Conservation (phyloP, 2,113 vertebrate species). For the Hirundichthys speculiger region DNA sequence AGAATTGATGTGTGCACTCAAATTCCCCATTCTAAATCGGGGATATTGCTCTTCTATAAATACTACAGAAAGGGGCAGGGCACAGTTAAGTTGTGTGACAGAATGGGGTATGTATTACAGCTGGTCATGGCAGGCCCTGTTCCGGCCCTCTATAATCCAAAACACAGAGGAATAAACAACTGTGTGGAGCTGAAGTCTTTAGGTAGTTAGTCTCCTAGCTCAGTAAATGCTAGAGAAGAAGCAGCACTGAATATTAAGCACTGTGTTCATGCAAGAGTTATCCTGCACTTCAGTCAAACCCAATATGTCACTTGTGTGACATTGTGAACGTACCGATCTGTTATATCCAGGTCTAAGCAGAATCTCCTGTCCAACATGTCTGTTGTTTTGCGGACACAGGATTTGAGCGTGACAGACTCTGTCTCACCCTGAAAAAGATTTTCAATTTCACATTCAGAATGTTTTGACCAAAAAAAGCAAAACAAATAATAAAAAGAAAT, state of each 20-base stretch:
- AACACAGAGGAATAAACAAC: constrained; percentile 4
- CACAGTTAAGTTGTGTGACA: constrained; percentile 43
- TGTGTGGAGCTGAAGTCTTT: neutral
- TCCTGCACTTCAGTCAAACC: neutral
- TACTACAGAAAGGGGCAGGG: constrained; percentile 38
- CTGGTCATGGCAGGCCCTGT: constrained; percentile 27
- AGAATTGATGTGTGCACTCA: constrained; percentile 38
- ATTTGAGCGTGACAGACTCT: constrained; percentile 87
- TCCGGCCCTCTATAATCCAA: constrained; percentile 1
- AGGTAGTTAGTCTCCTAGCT: neutral
- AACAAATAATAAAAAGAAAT: no score
- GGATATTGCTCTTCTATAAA: constrained; percentile 54
- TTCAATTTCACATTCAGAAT: neutral
- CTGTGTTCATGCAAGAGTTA: constrained; percentile 3
- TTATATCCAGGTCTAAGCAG: constrained; percentile 94
- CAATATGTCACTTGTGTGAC: neutral
- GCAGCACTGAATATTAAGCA: neutral
- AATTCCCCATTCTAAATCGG: constrained; percentile 28
- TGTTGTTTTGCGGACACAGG: constrained; percentile 88
- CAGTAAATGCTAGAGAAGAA: neutral
- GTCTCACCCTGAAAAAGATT: constrained; percentile 86
- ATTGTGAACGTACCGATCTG: constrained; percentile 85
- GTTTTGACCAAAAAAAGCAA: neutral
- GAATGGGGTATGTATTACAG: constrained; percentile 52
- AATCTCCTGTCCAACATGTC: constrained; percentile 93